phyloP scores from a whole-genome alignment of 2,113 vertebrate genomes.

The rat (Rattus norvegicus) region GRCr8 NC_086021.1:165843501-165844000 shows the following conservation, averaged over 20 bases:
- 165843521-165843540: neutral
- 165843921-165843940: neutral
- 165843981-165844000: neutral
- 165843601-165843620: neutral
- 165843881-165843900: neutral
- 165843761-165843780: neutral
- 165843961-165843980: neutral
- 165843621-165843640: neutral
- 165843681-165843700: constrained; percentile 32
- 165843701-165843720: neutral
- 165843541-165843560: neutral
- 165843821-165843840: neutral
- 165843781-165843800: neutral
- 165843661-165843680: neutral
- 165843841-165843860: neutral
- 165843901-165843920: neutral
- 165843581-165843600: neutral
- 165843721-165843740: neutral
- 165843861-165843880: neutral
- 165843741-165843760: neutral
- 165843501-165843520: neutral
- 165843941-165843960: neutral
- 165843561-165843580: neutral
- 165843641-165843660: neutral
- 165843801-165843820: neutral